Percentiles rank a stretch among this genome's conserved stretches.
Conservation (phyloP, 2,888 invertebrate species). For the Caenorhabditis afra region DNA sequence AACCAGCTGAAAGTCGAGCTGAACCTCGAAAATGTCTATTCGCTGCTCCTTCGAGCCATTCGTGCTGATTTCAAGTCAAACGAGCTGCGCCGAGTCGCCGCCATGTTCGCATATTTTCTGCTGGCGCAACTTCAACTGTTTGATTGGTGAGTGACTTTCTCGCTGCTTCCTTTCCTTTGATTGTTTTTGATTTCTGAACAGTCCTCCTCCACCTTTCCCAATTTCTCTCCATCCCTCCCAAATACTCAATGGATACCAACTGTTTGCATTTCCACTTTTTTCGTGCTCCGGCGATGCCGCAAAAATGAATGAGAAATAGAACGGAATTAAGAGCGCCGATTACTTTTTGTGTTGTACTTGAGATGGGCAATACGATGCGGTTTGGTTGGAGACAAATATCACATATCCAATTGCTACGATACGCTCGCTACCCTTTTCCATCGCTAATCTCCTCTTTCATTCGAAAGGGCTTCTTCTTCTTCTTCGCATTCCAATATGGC, state of each 20-base stretch:
- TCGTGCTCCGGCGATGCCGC: not conserved
- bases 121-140: constrained; percentile 62
- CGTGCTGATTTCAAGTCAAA: constrained; percentile 56
- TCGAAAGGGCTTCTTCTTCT: no score
- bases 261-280: constrained; percentile 53
- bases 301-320: constrained; percentile 21
- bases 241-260: constrained; percentile 25
- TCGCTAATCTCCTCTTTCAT: no score
- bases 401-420: no score
- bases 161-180: no score
- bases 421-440: no score
- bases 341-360: constrained; percentile 38
- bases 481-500: no score
- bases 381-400: no score
- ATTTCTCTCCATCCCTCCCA: no score
- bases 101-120: constrained; percentile 68
- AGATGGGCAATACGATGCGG: not conserved
- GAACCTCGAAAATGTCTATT: constrained; percentile 6
- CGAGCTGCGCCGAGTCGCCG: constrained; percentile 65
- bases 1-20: no score
- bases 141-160: constrained; percentile 58
- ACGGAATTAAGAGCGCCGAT: not conserved
- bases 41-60: constrained; percentile 60
- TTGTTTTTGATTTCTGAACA: constrained; percentile 39
- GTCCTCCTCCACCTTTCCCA: constrained; percentile 7